phyloP scores from a whole-genome alignment of 2,888 invertebrate genomes.

The Drosophila quinaria region DNA sequence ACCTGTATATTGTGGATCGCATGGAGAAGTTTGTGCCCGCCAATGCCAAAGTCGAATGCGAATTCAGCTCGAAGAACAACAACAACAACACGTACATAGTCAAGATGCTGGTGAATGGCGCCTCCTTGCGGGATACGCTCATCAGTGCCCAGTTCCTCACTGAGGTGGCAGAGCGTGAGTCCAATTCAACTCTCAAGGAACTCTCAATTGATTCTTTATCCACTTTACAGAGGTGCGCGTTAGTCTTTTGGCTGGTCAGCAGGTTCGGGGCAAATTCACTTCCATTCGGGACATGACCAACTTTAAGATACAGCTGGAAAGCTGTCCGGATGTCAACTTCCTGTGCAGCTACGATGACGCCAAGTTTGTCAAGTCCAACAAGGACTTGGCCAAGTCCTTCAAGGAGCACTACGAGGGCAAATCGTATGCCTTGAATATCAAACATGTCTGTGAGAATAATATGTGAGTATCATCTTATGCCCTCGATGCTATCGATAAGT shows the following conservation, averaged over 20 bases:
- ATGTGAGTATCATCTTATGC: no score
- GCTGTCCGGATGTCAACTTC: slow-evolving; percentile 82
- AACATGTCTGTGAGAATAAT: slow-evolving; percentile 84
- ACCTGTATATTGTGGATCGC: slow-evolving; percentile 83
- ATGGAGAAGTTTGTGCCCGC: slow-evolving; percentile 84
- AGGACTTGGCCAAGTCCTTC: slow-evolving; percentile 85
- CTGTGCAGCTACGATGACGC: slow-evolving; percentile 84
- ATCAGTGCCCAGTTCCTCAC: slow-evolving; percentile 79
- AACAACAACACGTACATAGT: slow-evolving; percentile 79
- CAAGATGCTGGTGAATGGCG: slow-evolving; percentile 82
- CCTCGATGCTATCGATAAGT: no score
- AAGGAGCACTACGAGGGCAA: slow-evolving; percentile 86
- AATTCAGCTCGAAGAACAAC: slow-evolving; percentile 71
- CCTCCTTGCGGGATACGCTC: slow-evolving; percentile 77
- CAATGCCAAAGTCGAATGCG: slow-evolving; percentile 81
- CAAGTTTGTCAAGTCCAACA: slow-evolving; percentile 84
- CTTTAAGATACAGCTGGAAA: slow-evolving; percentile 84
- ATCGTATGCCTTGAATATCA: slow-evolving; percentile 82
- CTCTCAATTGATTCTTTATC: not conserved
- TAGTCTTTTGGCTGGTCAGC: slow-evolving; percentile 83
- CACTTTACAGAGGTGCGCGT: slow-evolving; percentile 76
- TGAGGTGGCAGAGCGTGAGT: slow-evolving; percentile 68
- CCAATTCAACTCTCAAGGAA: slow-evolving; percentile 44
- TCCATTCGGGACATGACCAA: slow-evolving; percentile 83
- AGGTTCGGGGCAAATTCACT: slow-evolving; percentile 83